These are phyloP conservation scores for Agriopis marginaria DNA, from an alignment of 2,888 invertebrate genomes.

Conservation along the genomic window DNA sequence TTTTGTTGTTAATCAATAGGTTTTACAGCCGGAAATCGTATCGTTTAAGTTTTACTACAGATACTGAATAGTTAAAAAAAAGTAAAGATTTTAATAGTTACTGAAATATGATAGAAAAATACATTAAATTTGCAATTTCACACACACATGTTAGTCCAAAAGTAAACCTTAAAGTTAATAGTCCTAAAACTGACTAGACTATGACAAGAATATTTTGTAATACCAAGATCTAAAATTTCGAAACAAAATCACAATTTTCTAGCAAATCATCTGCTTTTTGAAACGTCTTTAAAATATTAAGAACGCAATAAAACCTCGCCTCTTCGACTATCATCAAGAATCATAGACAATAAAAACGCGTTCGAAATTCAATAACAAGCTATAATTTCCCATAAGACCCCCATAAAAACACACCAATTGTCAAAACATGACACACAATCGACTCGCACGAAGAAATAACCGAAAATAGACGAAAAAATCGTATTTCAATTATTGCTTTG, in stretches of 20 bases:
- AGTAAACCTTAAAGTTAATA: too few relatives aligned
- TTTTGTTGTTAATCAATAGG: conserved; percentile 53
- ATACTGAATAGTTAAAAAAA: neutral
- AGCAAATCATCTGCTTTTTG: neutral
- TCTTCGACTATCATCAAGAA: neutral
- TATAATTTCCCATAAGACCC: conserved; percentile 24
- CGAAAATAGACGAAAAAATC: conserved; percentile 61
- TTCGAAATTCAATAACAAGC: conserved; percentile 37
- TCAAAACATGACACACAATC: conserved; percentile 62
- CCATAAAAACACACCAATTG: conserved; percentile 48
- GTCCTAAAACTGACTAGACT: too few relatives aligned
- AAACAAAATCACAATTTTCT: neutral
- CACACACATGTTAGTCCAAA: too few relatives aligned
- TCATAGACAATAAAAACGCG: conserved; percentile 22
- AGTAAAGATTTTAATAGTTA: neutral
- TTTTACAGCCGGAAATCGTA: conserved; percentile 56
- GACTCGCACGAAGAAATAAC: conserved; percentile 72
- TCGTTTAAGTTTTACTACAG: neutral
- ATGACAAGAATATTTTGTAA: too few relatives aligned
- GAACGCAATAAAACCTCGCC: neutral
- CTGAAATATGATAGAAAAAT: neutral
- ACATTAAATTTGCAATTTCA: too few relatives aligned
- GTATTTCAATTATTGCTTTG: conserved; percentile 76
- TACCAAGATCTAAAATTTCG: too few relatives aligned
- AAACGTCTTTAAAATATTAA: neutral